Conservation (phyloP, 2,113 vertebrate species). For the Halichoeres trimaculatus region DNA sequence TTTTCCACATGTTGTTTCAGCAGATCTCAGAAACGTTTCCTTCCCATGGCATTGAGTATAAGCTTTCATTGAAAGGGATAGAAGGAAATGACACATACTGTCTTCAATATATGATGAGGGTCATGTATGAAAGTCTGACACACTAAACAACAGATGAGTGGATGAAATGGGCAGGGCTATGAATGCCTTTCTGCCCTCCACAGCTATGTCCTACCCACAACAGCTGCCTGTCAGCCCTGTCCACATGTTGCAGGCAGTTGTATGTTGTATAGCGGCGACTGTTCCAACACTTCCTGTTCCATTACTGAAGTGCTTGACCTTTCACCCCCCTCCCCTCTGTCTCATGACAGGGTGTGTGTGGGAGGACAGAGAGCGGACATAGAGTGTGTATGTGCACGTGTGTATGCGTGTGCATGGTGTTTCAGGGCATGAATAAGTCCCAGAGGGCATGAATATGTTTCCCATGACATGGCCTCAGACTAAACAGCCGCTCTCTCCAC, state of each 20-base stretch:
- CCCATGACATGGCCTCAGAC: slow-evolving; percentile 82
- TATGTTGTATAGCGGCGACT: slow-evolving; percentile 73
- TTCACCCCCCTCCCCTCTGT: slow-evolving; percentile 66
- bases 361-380: slow-evolving; percentile 67
- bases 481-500: slow-evolving; percentile 79
- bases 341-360: slow-evolving; percentile 75
- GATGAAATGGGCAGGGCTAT: slow-evolving; percentile 30
- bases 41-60: neutral
- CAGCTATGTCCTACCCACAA: slow-evolving; percentile 63
- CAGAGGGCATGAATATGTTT: slow-evolving; percentile 76
- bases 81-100: neutral
- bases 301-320: slow-evolving; percentile 82
- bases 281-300: slow-evolving; percentile 82
- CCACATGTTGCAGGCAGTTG: slow-evolving; percentile 79
- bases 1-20: slow-evolving; percentile 29
- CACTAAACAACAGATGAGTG: slow-evolving; percentile 50
- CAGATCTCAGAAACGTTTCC: slow-evolving; percentile 16
- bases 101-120: slow-evolving; percentile 9
- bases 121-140: slow-evolving; percentile 35
- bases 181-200: slow-evolving; percentile 56
- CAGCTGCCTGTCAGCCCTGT: slow-evolving; percentile 80
- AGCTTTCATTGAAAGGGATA: slow-evolving; percentile 1
- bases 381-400: slow-evolving; percentile 55
- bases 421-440: slow-evolving; percentile 72
- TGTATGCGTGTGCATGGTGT: slow-evolving; percentile 52